These are phyloP conservation scores for Anser cygnoides DNA, from an alignment of 2,113 vertebrate genomes.

Conservation along the genomic window DNA sequence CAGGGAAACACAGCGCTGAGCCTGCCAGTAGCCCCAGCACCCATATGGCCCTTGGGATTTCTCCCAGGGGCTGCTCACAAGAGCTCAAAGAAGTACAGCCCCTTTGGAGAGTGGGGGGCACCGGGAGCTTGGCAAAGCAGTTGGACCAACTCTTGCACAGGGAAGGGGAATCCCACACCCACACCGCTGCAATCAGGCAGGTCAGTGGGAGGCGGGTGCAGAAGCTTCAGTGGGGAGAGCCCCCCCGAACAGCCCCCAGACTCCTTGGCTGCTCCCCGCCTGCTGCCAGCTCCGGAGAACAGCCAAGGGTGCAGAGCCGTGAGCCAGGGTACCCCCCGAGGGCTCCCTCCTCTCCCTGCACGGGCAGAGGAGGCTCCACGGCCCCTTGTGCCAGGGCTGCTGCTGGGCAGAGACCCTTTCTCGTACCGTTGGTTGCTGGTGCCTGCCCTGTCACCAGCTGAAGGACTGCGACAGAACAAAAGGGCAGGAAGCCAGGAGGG, in stretches of 20 bases:
- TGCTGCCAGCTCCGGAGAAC: background rate
- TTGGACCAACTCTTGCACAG: background rate
- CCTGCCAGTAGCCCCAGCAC: background rate
- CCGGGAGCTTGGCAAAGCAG: background rate
- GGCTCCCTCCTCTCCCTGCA: background rate
- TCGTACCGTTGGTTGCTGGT: rapidly evolving
- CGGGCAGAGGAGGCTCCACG: background rate
- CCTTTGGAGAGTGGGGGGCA: background rate
- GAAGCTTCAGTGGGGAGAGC: background rate
- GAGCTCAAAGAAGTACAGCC: background rate
- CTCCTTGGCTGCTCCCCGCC: background rate
- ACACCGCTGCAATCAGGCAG: background rate
- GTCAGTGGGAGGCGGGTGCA: background rate
- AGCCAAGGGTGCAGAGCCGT: background rate
- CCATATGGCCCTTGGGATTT: background rate
- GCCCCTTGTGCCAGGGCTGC: background rate
- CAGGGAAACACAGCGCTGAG: background rate
- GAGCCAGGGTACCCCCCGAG: background rate
- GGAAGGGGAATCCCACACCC: background rate
- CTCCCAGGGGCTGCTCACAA: background rate
- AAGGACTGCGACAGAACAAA: background rate
- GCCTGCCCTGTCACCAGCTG: background rate
- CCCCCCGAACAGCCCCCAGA: background rate
- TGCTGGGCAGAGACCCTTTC: background rate
- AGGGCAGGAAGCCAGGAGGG: background rate